phyloP scores from a whole-genome alignment of 2,888 invertebrate species.

The Trissoscelio sp. region DNA sequence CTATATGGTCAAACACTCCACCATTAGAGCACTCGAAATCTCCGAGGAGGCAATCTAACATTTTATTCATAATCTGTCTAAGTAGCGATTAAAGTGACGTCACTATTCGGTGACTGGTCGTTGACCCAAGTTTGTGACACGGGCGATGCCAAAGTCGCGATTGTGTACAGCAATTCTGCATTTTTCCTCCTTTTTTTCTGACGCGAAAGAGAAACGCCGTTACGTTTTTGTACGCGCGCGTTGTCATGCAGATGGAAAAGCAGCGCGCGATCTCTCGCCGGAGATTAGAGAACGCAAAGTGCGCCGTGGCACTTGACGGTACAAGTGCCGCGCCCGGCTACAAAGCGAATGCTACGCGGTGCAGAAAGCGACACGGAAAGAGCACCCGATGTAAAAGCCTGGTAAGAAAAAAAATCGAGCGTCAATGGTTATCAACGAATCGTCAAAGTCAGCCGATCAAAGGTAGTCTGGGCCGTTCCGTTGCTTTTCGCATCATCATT shows the following conservation, averaged over 20 bases:
- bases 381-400: conserved; percentile 35
- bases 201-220: background rate
- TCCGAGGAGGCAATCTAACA: background rate
- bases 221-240: background rate
- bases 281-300: conserved; percentile 55
- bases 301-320: conserved; percentile 23
- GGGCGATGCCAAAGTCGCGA: background rate
- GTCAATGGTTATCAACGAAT: conserved; percentile 51
- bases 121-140: conserved; percentile 10
- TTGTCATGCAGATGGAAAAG: conserved; percentile 37
- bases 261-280: conserved; percentile 28
- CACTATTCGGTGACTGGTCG: background rate
- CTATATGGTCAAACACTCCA: conserved; percentile 6
- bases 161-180: background rate
- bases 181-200: background rate
- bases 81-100: conserved; percentile 6
- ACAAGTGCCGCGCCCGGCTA: conserved; percentile 42
- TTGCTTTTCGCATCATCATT: conserved; percentile 33
- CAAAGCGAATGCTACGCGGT: conserved; percentile 34
- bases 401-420: conserved; percentile 47
- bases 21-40: conserved; percentile 34
- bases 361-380: conserved; percentile 5
- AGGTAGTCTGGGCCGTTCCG: conserved; percentile 16
- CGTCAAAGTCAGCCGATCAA: conserved; percentile 52
- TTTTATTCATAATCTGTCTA: conserved; percentile 26